Conservation (phyloP, 64 coral and sea anemone genomes). For the Porites lutea region DNA sequence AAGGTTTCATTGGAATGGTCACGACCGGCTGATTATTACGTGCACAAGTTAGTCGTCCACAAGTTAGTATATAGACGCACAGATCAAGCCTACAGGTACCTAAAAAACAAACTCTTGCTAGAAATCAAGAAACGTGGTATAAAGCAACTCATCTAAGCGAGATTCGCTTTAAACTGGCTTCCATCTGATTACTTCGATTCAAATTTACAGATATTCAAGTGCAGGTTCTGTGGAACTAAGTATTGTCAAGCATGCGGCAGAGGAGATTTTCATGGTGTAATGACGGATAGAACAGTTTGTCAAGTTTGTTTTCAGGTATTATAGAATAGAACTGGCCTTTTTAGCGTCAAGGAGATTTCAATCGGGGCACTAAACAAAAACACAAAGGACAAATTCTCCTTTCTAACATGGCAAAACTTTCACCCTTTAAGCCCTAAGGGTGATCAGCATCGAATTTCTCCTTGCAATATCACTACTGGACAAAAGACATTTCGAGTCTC, state of each 20-base stretch:
- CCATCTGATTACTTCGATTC: neutral
- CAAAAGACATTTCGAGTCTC: too few species aligned
- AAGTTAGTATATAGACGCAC: too few species aligned
- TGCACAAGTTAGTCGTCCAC: too few species aligned
- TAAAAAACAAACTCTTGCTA: too few species aligned
- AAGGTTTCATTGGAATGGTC: neutral
- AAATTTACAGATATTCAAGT: conserved; percentile 76
- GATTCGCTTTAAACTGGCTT: neutral
- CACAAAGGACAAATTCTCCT: too few species aligned
- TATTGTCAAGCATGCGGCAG: conserved; percentile 86
- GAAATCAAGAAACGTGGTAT: neutral
- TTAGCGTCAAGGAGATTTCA: neutral
- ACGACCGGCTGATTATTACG: too few species aligned
- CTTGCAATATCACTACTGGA: too few species aligned
- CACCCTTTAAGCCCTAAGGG: too few species aligned
- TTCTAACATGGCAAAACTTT: too few species aligned
- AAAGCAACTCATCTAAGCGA: neutral
- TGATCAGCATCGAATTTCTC: too few species aligned
- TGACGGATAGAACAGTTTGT: conserved; percentile 67
- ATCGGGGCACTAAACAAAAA: neutral
- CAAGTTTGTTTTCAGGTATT: conserved; percentile 87
- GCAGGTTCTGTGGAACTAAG: conserved; percentile 85
- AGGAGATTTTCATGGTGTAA: conserved; percentile 89
- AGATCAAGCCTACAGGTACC: too few species aligned
- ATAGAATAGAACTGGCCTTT: neutral